These are phyloP conservation scores for Bovichtus variegatus DNA, from an alignment of 2,797 vertebrate species.

Conservation along the genomic window DNA sequence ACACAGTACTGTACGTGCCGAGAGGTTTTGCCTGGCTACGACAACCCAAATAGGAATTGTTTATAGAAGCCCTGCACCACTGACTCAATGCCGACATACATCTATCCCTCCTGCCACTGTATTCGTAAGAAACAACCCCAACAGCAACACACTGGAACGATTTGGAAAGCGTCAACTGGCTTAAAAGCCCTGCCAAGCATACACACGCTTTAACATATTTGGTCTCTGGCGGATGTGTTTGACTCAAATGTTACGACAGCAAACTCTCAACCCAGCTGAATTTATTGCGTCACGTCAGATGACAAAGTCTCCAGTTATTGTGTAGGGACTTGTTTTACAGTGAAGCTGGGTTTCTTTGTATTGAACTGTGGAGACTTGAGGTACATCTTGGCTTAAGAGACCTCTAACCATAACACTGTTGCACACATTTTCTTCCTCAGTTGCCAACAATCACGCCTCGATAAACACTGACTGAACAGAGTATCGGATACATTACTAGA, in stretches of 20 bases:
- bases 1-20: constrained; percentile 3
- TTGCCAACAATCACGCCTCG: constrained; percentile 11
- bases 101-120: constrained; percentile 11
- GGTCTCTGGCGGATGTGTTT: background rate
- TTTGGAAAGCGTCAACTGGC: background rate
- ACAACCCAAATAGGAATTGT: constrained; percentile 65
- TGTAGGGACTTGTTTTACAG: background rate
- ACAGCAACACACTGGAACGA: background rate
- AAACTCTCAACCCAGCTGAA: background rate
- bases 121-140: constrained; percentile 8
- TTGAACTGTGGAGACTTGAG: background rate
- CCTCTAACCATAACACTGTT: background rate
- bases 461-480: constrained; percentile 16
- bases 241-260: background rate
- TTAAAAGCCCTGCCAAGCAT: background rate
- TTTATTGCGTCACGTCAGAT: background rate
- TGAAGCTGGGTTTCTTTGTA: background rate
- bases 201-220: background rate
- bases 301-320: background rate
- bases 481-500: background rate
- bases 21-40: background rate
- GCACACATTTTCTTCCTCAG: constrained; percentile 30
- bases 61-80: constrained; percentile 40
- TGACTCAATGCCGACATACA: constrained; percentile 28
- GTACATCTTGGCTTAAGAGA: background rate